Conservation (phyloP, 2,888 invertebrate species). For the Phorcus lineatus region DNA sequence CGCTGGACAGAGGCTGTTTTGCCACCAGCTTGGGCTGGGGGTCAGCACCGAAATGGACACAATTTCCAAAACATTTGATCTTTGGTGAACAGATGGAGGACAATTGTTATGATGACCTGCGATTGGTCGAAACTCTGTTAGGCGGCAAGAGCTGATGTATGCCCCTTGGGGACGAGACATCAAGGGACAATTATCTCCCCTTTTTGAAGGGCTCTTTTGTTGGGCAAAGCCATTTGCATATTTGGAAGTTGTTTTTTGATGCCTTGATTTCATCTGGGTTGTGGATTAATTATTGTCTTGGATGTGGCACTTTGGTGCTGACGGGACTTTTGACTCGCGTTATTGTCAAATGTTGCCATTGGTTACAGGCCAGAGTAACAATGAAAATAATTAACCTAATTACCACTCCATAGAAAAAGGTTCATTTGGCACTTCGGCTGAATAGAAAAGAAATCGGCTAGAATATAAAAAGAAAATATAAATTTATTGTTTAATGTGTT, state of each 20-base stretch:
- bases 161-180: neutral
- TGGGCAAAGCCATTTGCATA: constrained; percentile 12
- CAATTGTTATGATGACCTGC: constrained; percentile 16
- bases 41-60: constrained; percentile 9
- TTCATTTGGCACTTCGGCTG: too few species aligned
- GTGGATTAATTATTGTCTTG: neutral
- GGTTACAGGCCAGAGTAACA: too few species aligned
- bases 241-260: constrained; percentile 13
- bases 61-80: neutral
- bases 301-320: too few species aligned
- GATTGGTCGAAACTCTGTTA: neutral
- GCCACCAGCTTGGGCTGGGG: neutral
- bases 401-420: too few species aligned
- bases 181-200: constrained; percentile 18
- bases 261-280: constrained; percentile 1
- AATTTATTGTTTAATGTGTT: too few species aligned
- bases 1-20: neutral
- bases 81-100: neutral
- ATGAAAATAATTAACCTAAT: too few species aligned
- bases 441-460: too few species aligned
- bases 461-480: too few species aligned
- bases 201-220: constrained; percentile 4
- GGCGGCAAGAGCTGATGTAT: neutral
- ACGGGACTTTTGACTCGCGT: too few species aligned
- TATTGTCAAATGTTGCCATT: too few species aligned